A percentile compares a stretch with the other conserved stretches of the same genome.
Evolutionary conservation across 1,140 invertebrate genomes (phyloP).

Genomic region (Pachyrhynchus sulphureomaculatus): DNA sequence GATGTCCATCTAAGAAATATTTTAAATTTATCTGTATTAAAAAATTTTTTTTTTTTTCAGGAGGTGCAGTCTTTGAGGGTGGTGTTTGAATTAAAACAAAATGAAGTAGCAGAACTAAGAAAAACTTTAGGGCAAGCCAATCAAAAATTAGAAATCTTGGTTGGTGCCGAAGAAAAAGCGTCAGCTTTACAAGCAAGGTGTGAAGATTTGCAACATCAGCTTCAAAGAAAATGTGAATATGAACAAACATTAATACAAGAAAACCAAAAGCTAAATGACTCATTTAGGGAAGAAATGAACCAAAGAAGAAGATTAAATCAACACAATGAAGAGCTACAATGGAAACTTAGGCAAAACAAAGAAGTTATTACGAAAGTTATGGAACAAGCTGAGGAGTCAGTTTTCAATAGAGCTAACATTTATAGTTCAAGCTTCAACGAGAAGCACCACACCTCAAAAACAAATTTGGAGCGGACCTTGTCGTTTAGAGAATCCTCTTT

Average conservation of each 20-base stretch:
- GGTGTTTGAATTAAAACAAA: conserved; percentile 73
- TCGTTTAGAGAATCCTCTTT: conserved; percentile 38
- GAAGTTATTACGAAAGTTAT: conserved; percentile 58
- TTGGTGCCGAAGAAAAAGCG: conserved; percentile 56
- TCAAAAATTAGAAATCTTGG: conserved; percentile 57
- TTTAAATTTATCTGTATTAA: too few relatives aligned
- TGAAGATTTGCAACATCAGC: conserved; percentile 68
- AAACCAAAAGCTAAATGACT: conserved; percentile 70
- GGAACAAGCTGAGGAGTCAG: conserved; percentile 43
- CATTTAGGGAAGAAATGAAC: conserved; percentile 68
- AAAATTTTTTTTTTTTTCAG: conserved; percentile 28
- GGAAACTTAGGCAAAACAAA: conserved; percentile 77
- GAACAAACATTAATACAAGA: conserved; percentile 57
- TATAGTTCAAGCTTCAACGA: conserved; percentile 47
- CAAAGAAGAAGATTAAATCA: conserved; percentile 75
- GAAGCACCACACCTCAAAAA: conserved; percentile 26
- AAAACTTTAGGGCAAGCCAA: conserved; percentile 63
- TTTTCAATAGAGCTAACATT: conserved; percentile 39
- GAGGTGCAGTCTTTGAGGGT: conserved; percentile 73
- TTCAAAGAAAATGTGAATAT: conserved; percentile 59
- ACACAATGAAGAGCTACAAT: conserved; percentile 84
- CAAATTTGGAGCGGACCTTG: conserved; percentile 39
- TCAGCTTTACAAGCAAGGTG: conserved; percentile 63
- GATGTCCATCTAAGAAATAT: too few relatives aligned
- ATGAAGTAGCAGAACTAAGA: conserved; percentile 68